Base-by-base conservation (phyloP, 2,888 invertebrate species). In the Polymixis flavicincta region DNA sequence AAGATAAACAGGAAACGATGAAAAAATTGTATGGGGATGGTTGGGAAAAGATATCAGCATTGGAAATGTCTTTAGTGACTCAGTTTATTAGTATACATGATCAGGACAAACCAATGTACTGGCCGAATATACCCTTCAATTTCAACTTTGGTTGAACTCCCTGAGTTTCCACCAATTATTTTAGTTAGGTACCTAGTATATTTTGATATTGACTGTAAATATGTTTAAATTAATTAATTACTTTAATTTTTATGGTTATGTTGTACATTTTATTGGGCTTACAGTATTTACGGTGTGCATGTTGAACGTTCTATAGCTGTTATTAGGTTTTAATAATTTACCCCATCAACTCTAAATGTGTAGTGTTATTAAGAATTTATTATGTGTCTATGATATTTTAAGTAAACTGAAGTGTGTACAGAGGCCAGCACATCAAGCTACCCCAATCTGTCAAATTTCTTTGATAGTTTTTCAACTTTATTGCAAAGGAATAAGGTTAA, bases 71-170 rank as follows among this genome's bases (percentile, higher is more conserved):
- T 0, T 90, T 98, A 80, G 97, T 97, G 82, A 96, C 98, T 72
- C 97, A 97, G 61, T 98, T 97, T 92, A 97, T 98, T 78, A 93
- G 97, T 80, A 96, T 97, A 82, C 93, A 96, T 88, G 98, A 98
- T 88, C 95, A 94, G 77, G 91, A 95, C 6, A 97, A 97, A 84
- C 97, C 98, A 9, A 93, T 95, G 64, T 96, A 97, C 81, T 98
- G 98, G 98, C 98, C 98, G 0, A 97, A 97, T 87, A 97, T 98
- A 92, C 98, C 98, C 9, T 94, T 98, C 9, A 97, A 97, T 86
- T 94, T 96, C 86, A 93, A 90, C 78, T 90, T 86, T 78, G 82
- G 85, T 85, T 91, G 50, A 84, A n/a, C 11, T 37, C 3, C 0
- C 0, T 5, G 5, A 50, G 45, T 25, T 13, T 63, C 17, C 7